Conservation (phyloP, 1,140 invertebrate genomes). For the Philopotamus ludificatus region DNA sequence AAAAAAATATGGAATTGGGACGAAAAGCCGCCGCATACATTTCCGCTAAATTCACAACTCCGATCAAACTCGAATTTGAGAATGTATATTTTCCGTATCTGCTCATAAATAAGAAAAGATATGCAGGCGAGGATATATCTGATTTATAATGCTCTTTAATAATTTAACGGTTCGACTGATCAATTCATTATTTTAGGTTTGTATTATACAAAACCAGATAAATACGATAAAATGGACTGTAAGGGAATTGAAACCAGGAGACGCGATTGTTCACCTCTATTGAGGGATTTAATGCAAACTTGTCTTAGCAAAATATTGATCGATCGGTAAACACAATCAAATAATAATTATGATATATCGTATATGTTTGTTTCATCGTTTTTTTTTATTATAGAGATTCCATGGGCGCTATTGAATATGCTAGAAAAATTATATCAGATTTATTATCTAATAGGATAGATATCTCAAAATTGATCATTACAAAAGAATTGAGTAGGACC, state of each 20-base stretch:
- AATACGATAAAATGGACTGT: constrained; percentile 99
- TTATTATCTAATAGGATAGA: constrained; percentile 95
- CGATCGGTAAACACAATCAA: constrained; percentile 64
- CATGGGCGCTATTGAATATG: constrained; percentile 85
- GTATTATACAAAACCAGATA: constrained; percentile 93
- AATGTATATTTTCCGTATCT: constrained; percentile 99
- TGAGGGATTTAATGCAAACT: constrained; percentile 95
- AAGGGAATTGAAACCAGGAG: constrained; percentile 99
- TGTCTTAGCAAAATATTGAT: constrained; percentile 96
- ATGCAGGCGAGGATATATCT: constrained; percentile 58
- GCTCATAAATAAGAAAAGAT: constrained; percentile 98
- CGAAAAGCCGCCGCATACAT: constrained; percentile 92
- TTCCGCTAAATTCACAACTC: constrained; percentile 87
- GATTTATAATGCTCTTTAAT: neutral
- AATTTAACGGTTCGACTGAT: neutral
- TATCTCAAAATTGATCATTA: constrained; percentile 96
- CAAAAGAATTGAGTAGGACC: constrained; percentile 95
- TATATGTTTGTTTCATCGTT: neutral
- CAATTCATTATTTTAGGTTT: constrained; percentile 55
- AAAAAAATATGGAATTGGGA: constrained; percentile 94
- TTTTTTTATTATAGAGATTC: constrained; percentile 72
- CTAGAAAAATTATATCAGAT: constrained; percentile 90
- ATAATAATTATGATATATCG: neutral
- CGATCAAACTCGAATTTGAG: constrained; percentile 99
- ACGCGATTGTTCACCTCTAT: constrained; percentile 95